Evolutionary conservation across 2,888 invertebrate species (phyloP).

Genomic region (Marasmarcha lunaedactyla): DNA sequence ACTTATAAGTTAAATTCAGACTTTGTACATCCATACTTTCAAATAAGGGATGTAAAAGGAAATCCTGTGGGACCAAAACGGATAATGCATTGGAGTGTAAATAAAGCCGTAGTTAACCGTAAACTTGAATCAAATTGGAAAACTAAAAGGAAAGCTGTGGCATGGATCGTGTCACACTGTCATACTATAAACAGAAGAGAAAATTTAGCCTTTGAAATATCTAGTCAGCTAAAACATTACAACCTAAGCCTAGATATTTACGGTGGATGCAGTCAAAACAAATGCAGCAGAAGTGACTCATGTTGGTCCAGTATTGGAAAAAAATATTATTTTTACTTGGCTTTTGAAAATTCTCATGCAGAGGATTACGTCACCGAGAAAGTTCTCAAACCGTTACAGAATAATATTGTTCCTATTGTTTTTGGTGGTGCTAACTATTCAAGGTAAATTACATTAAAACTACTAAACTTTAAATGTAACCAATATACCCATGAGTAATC

Average conservation of each 20-base stretch:
- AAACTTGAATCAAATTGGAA: slow-evolving; percentile 21
- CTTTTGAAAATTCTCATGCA: slow-evolving; percentile 38
- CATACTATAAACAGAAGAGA: not conserved
- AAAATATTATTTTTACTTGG: slow-evolving; percentile 40
- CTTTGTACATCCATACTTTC: slow-evolving; percentile 38
- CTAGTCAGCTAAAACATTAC: slow-evolving; percentile 6
- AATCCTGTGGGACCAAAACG: slow-evolving; percentile 37
- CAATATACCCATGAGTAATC: not conserved
- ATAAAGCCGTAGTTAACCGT: slow-evolving; percentile 15
- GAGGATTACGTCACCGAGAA: slow-evolving; percentile 36
- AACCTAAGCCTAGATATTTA: slow-evolving; percentile 19
- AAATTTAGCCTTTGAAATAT: not conserved
- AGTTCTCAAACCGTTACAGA: slow-evolving; percentile 18
- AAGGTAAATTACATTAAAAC: slow-evolving; percentile 14
- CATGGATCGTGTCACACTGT: slow-evolving; percentile 44
- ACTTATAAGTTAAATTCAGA: slow-evolving; percentile 53
- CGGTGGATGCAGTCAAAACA: slow-evolving; percentile 16
- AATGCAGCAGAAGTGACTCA: slow-evolving; percentile 16
- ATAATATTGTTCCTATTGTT: slow-evolving; percentile 73
- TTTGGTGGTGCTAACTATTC: slow-evolving; percentile 60
- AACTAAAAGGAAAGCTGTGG: slow-evolving; percentile 43
- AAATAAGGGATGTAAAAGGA: slow-evolving; percentile 29
- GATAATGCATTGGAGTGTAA: slow-evolving; percentile 20
- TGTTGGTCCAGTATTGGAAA: not conserved
- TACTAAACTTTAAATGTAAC: not conserved